These are phyloP conservation scores for Drosophila nr. perissopoda DNA, from an alignment of 2,888 invertebrate genomes.

Conservation along the genomic window DNA sequence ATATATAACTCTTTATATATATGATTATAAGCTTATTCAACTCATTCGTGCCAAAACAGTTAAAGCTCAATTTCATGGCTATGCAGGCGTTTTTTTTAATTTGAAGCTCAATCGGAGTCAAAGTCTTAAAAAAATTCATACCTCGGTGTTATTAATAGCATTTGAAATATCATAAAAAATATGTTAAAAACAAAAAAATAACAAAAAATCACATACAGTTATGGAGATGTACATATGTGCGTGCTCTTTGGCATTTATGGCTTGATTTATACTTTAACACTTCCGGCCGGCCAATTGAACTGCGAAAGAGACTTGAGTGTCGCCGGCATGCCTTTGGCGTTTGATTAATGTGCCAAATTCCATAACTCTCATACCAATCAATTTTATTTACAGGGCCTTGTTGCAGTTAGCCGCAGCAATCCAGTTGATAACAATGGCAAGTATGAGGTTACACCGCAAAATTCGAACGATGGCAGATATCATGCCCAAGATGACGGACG, in stretches of 20 bases:
- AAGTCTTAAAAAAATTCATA: constrained; percentile 27
- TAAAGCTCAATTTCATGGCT: constrained; percentile 42
- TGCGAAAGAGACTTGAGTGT: constrained; percentile 29
- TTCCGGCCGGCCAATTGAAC: constrained; percentile 48
- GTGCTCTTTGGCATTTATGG: constrained; percentile 46
- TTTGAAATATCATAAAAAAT: constrained; percentile 43
- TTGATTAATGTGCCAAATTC: constrained; percentile 29
- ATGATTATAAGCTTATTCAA: constrained; percentile 6
- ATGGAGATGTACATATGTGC: constrained; percentile 23
- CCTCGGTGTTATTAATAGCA: constrained; percentile 48
- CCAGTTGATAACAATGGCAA: constrained; percentile 80
- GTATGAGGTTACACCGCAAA: constrained; percentile 78
- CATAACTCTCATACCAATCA: background rate
- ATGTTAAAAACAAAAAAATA: constrained; percentile 13
- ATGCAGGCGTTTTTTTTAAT: constrained; percentile 33
- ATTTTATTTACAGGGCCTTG: constrained; percentile 61
- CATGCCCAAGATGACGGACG: constrained; percentile 74
- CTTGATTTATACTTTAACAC: constrained; percentile 28
- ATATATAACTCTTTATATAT: background rate
- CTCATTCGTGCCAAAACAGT: constrained; percentile 37
- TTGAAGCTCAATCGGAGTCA: constrained; percentile 24
- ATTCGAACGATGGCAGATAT: constrained; percentile 78
- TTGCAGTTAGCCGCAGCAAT: constrained; percentile 74
- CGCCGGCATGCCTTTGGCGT: background rate
- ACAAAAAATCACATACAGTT: constrained; percentile 16